Evolutionary conservation across 2,888 invertebrate genomes (phyloP), one percentile per base, ranked within the genome.

Genomic region (Polietes domitor): DNA sequence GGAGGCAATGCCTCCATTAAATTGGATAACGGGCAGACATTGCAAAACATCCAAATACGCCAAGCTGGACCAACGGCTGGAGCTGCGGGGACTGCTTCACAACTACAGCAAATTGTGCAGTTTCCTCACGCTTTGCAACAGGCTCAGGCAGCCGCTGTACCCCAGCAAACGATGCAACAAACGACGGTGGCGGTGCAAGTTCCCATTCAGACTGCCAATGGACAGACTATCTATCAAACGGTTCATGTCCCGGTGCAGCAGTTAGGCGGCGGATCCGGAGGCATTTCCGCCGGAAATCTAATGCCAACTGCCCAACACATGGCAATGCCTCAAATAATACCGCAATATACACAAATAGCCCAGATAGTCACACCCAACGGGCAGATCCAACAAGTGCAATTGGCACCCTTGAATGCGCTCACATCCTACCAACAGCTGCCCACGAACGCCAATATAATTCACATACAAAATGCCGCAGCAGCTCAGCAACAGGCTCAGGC

Each of bases 211-310:
- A 91, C 91, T 0, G 88, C 85, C 43, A 96, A 96, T 91, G 98
- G 98, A 0, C 98, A 98, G 92, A 98, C 98, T 0, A 96, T 98
- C 81, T 97, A 98, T 92, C 98, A 99, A 92, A 98, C 98, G 0
- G 96, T 99, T 0, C 98, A 98, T 91, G 95, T 99, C 88, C 98
- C 98, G 0, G 94, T 98, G 19, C 98, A 98, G 92, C 94, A 97
- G 58, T 93, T 96, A 70, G 94, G 88, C 0, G 87, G 88, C 0
- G 83, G 95, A 21, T 81, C 88, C 53, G 86, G 87, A 5, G 92
- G 94, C 89, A 79, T 84, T n/a, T 73, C 81, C 12, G 94, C 94
- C 0, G 94, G 95, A 68, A 93, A 94, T 47, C 82, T 90, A 61
- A 87, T 90, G 73, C 86, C 88, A 0, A 87, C 92, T 6, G 88